These are phyloP conservation scores for Melinaea menophilus DNA, from an alignment of 2,888 invertebrate genomes.

Conservation along the genomic window DNA sequence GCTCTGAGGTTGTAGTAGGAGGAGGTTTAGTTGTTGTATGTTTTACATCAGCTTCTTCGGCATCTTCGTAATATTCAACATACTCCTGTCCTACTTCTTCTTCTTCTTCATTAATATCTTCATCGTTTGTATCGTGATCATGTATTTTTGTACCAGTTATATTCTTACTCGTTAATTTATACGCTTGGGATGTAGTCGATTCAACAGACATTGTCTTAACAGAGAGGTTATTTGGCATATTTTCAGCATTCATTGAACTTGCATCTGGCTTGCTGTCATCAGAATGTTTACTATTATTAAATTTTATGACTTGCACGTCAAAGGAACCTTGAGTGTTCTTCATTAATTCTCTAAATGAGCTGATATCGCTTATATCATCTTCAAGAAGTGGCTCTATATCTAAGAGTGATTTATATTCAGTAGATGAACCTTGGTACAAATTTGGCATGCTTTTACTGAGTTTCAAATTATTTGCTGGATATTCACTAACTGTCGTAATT, in stretches of 20 bases:
- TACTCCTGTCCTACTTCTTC: constrained; percentile 59
- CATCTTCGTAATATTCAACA: constrained; percentile 64
- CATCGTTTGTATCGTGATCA: constrained; percentile 39
- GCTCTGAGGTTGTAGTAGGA: constrained; percentile 41
- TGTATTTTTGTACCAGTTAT: constrained; percentile 30
- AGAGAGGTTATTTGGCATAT: constrained; percentile 48
- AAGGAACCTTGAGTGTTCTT: constrained; percentile 67
- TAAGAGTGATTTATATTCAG: constrained; percentile 71
- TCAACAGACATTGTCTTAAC: constrained; percentile 28
- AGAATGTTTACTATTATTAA: constrained; percentile 49
- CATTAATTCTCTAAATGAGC: constrained; percentile 70
- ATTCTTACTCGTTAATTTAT: constrained; percentile 39
- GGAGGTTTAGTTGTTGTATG: constrained; percentile 49
- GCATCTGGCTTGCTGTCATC: constrained; percentile 69
- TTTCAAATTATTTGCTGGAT: constrained; percentile 43
- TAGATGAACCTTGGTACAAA: constrained; percentile 54
- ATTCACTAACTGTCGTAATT: constrained; percentile 41
- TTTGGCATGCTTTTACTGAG: constrained; percentile 43
- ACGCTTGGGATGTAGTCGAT: constrained; percentile 33
- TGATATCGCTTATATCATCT: constrained; percentile 75
- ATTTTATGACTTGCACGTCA: constrained; percentile 77
- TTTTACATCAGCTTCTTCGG: constrained; percentile 52
- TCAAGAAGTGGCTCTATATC: constrained; percentile 78
- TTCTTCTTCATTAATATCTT: constrained; percentile 37
- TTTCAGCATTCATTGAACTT: constrained; percentile 63